These are phyloP conservation scores for Pogonus chalceus DNA, from an alignment of 1,140 invertebrate species.

Conservation along the genomic window DNA sequence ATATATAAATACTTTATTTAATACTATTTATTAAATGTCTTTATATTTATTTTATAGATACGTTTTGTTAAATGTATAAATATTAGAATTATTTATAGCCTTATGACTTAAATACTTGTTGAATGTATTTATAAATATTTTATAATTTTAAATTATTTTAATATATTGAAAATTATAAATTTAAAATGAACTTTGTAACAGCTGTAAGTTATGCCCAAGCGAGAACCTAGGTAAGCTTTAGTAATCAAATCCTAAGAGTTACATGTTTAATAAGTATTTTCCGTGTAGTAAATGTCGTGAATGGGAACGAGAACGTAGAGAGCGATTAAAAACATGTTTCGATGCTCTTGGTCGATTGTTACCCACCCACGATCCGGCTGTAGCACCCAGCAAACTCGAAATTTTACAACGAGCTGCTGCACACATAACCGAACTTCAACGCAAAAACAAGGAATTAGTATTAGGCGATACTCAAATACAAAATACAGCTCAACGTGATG, in stretches of 20 bases:
- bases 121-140: no score
- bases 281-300: slow-evolving; percentile 30
- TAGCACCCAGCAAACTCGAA: slow-evolving; percentile 36
- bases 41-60: no score
- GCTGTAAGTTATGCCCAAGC: slow-evolving; percentile 4
- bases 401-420: slow-evolving; percentile 36
- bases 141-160: no score
- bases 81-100: no score
- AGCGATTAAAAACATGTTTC: slow-evolving; percentile 40
- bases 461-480: slow-evolving; percentile 14
- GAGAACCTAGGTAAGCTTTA: not conserved
- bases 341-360: slow-evolving; percentile 35
- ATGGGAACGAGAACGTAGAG: slow-evolving; percentile 42
- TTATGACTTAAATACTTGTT: no score
- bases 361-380: slow-evolving; percentile 38
- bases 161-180: no score
- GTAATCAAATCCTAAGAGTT: not conserved
- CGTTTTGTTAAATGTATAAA: no score
- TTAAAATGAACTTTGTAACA: no score
- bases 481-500: slow-evolving; percentile 15
- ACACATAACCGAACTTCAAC: slow-evolving; percentile 38
- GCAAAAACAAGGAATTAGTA: slow-evolving; percentile 32
- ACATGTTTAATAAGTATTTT: not conserved
- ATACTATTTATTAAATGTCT: no score
- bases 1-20: no score